Base-by-base conservation (phyloP, 2,888 invertebrate genomes). In the Chouioia cunea region DNA sequence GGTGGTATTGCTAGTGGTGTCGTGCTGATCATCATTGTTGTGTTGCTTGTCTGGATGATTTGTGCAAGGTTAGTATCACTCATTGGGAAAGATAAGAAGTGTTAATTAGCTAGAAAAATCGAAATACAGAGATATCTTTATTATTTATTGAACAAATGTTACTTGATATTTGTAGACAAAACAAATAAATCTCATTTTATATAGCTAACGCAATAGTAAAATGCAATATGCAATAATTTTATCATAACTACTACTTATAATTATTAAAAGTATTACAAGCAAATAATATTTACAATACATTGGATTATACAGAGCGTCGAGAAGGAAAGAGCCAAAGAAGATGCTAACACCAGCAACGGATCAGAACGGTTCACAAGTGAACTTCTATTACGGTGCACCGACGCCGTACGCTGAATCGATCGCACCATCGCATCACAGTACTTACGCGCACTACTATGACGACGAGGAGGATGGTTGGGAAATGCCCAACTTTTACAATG, bases 401-500 rank as follows among this genome's bases (percentile, higher is more conserved):
- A 96, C 96, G 4, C 97, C 97, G 0, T 97, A 97, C 86, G 97
- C 97, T 59, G 97, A 97, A 85, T 96, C 95, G 66, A 97, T 97
- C 78, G 97, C 97, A 0, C 97, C 97, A 0, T 96, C 96, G 6
- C 97, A 97, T 86, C 97, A 97, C 83, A 96, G 96, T 58, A 97
- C 97, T 0, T 97, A 97, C 85, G 97, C 97, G 3, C 97, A 97
- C 84, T 97, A 97, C 85, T 97, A 97, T 79, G 96, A 97, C 82
- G 96, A 97, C 79, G 97, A 97, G 83, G 97, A 97, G 86, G 97
- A 97, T 80, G 97, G 96, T 57, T 97, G 97, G 97, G 97, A 97
- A 84, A 97, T 97, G 97, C 97, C 97, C 0, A 97, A 97, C 86
- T 97, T 97, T 86, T 97, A 97, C 87, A 96, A 96, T 85, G 97